A percentile compares a stretch with the other conserved stretches of the same genome.
These are phyloP conservation scores for Hucho hucho DNA, from an alignment of 2,113 vertebrate species.

Conservation along the genomic window DNA sequence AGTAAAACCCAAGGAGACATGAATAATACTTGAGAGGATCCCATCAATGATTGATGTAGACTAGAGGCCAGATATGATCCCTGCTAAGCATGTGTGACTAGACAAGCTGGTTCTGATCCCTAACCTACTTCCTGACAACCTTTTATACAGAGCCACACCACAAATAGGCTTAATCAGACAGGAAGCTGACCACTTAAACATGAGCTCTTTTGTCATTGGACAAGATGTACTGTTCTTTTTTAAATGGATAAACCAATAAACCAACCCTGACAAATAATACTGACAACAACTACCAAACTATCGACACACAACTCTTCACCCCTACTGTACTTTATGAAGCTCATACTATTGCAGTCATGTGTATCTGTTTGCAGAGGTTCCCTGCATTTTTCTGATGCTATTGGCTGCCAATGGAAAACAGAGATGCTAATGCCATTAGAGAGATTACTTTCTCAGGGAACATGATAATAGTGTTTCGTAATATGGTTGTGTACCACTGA, in stretches of 20 bases:
- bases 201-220: constrained; percentile 27
- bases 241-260: neutral
- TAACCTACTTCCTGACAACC: constrained; percentile 44
- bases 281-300: neutral
- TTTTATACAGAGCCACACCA: constrained; percentile 32
- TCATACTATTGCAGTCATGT: neutral
- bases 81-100: constrained; percentile 24
- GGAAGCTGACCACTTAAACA: constrained; percentile 13
- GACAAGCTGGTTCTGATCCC: constrained; percentile 42
- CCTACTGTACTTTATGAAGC: neutral
- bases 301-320: too few relatives aligned
- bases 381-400: too few relatives aligned
- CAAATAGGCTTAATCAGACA: constrained; percentile 21
- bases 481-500: constrained; percentile 77
- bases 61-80: constrained; percentile 23
- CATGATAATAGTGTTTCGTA: neutral
- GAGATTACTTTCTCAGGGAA: neutral
- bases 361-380: too few relatives aligned
- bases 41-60: constrained; percentile 6
- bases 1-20: constrained; percentile 12
- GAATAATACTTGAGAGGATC: neutral
- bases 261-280: neutral
- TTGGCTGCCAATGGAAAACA: too few relatives aligned
- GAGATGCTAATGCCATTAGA: too few relatives aligned
- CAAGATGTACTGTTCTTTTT: constrained; percentile 24